phyloP scores from a whole-genome alignment of 2,797 vertebrate genomes.

The Sandelia bainsii region DNA sequence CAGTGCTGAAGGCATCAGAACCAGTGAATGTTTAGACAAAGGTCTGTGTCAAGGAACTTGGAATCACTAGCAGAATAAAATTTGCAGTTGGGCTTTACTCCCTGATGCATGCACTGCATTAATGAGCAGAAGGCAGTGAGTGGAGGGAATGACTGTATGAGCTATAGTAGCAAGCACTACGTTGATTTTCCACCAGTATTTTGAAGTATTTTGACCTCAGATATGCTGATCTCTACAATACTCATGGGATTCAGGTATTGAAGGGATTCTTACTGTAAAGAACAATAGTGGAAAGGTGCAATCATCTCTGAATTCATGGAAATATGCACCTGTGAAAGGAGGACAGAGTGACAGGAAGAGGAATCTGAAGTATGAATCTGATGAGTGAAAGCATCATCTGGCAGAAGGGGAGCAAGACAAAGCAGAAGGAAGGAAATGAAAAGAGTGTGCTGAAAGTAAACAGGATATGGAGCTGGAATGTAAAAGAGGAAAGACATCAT shows the following conservation, averaged over 20 bases:
- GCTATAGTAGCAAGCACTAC: not conserved
- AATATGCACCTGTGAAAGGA: slow-evolving; percentile 26
- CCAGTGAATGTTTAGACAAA: slow-evolving; percentile 16
- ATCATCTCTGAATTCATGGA: no score
- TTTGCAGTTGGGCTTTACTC: slow-evolving; percentile 5
- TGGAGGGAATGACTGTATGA: not conserved
- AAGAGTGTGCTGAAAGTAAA: slow-evolving; percentile 19
- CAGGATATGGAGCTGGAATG: slow-evolving; percentile 43
- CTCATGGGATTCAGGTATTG: no score
- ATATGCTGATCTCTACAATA: not conserved
- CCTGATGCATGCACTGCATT: slow-evolving; percentile 13
- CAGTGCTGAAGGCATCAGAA: slow-evolving; percentile 15
- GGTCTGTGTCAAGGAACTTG: not conserved
- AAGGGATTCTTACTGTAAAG: no score
- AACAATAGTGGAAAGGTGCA: no score
- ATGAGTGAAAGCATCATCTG: slow-evolving; percentile 45
- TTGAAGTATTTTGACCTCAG: not conserved
- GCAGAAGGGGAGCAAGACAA: slow-evolving; percentile 37
- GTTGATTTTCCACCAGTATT: not conserved
- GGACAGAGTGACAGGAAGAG: slow-evolving; percentile 24
- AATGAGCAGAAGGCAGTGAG: slow-evolving; percentile 13
- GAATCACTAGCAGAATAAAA: slow-evolving; percentile 1
- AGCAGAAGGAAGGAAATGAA: slow-evolving; percentile 52
- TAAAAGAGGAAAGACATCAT: slow-evolving; percentile 33
- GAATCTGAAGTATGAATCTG: slow-evolving; percentile 50